Evolutionary conservation across 2,113 vertebrate genomes (phyloP).

Genomic region (Hiodon tergisus): DNA sequence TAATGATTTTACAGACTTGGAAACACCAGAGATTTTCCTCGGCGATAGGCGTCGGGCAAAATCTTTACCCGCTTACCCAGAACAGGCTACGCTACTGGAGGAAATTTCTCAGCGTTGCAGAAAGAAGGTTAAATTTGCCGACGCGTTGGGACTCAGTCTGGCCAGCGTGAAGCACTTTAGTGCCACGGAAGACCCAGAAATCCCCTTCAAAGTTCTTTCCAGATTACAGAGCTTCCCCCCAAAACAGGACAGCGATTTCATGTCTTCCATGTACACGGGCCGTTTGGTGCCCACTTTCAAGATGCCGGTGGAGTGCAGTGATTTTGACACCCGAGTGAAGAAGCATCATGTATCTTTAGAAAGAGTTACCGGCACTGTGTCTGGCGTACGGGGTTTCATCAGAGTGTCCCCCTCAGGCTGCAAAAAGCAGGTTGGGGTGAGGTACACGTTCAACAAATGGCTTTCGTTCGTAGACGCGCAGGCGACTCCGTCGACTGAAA

Average conservation of each 20-base stretch:
- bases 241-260: constrained; percentile 37
- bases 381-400: constrained; percentile 67
- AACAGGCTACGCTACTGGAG: constrained; percentile 41
- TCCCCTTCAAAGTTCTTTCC: constrained; percentile 70
- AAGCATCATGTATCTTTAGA: constrained; percentile 68
- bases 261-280: constrained; percentile 23
- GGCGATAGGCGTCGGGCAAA: constrained; percentile 53
- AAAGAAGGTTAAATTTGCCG: constrained; percentile 85
- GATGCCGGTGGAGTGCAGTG: constrained; percentile 38
- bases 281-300: constrained; percentile 48
- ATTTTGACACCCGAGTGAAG: constrained; percentile 46
- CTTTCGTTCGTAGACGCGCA: constrained; percentile 70
- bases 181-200: constrained; percentile 70
- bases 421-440: constrained; percentile 60
- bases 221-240: constrained; percentile 61
- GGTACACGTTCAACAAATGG: constrained; percentile 86
- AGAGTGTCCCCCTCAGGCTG: constrained; percentile 44
- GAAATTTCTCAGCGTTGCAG: constrained; percentile 45
- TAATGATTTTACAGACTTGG: constrained; percentile 28
- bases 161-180: constrained; percentile 81
- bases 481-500: constrained; percentile 42
- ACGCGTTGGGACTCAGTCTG: constrained; percentile 75
- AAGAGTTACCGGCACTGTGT: constrained; percentile 41
- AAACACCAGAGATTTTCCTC: constrained; percentile 42
- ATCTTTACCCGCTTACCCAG: constrained; percentile 53